Evolutionary conservation across 1,140 invertebrate species (phyloP), one percentile per base, ranked within the genome.

Genomic region (Sminthurides bifidus): DNA sequence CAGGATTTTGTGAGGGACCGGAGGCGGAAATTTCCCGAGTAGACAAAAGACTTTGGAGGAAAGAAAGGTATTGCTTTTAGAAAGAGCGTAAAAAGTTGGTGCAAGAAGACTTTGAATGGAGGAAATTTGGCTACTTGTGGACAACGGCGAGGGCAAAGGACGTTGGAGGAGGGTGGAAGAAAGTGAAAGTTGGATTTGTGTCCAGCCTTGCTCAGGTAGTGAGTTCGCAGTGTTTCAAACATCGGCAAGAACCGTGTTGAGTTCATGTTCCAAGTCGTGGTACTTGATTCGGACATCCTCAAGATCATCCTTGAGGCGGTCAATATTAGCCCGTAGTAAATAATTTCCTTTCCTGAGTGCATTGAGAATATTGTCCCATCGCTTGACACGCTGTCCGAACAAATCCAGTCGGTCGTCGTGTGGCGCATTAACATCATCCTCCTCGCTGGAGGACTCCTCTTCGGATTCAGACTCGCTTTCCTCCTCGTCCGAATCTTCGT

Each of bases 321-420:
- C 87, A 2, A 87, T 82, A 68, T 87, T 88, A 2, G 85, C 82
- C 72, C 87, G 85, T 8, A 89, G 72, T 59, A 89, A 75, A 63
- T 86, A 84, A 66, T 89, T 89, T 57, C 85, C 85, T 68, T 90
- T 89, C 70, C 86, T 87, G 61, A 88, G 71, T 1, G 84, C 82
- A 24, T 80, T 77, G 1, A 89, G 71, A 54, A 82, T 78, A 49
- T 79, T 80, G 69, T 89, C 87, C 66, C 87, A 81, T 43, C 80
- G 77, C 66, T 85, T 87, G 2, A 64, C 54, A 12, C 64, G 31
- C 19, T 64, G 60, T 2, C 45, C 56, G 29, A 59, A 59, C 17
- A 65, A 41, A 2, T 21, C 46, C 19, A 66, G 31, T 10, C 62
- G 45, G 1, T 60, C 50, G 23, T 63, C 52, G 45, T 65, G 55